These are phyloP conservation scores for Nematostella vectensis DNA, from an alignment of 92 coral and sea anemone genomes.

Conservation along the genomic window DNA sequence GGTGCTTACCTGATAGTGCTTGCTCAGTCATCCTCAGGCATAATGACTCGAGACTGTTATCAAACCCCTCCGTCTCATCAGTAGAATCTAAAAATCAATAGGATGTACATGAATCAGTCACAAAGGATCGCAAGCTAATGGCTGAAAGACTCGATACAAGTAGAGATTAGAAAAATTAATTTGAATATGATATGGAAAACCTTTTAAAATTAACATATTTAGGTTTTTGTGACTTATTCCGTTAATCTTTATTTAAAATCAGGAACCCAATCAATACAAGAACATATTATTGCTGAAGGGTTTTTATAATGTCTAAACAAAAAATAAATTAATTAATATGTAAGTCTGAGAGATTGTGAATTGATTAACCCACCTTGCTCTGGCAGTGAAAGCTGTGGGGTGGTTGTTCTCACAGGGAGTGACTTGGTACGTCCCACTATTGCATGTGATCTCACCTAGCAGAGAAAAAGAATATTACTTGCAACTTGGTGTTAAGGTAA, in stretches of 20 bases:
- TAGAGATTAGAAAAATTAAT: no score
- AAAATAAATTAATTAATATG: no score
- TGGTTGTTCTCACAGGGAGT: conserved; percentile 71
- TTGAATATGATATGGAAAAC: no score
- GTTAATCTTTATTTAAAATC: no score
- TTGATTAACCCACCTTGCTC: conserved; percentile 77
- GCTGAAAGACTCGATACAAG: no score
- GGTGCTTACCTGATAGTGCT: conserved; percentile 94
- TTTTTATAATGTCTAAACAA: no score
- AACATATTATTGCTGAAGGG: no score
- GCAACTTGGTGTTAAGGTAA: background rate
- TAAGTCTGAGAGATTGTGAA: no score
- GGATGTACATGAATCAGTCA: background rate
- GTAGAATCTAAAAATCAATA: conserved; percentile 51
- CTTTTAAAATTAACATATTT: no score
- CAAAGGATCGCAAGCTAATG: no score
- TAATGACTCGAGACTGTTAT: conserved; percentile 89
- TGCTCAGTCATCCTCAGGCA: conserved; percentile 92
- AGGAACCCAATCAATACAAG: no score
- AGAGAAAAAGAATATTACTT: background rate
- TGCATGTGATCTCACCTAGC: conserved; percentile 90
- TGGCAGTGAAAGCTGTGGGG: conserved; percentile 50
- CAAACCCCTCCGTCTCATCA: conserved; percentile 83
- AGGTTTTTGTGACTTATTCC: no score
- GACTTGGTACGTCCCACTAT: conserved; percentile 96